Evolutionary conservation across 2,113 vertebrate species (phyloP), one percentile per base, ranked within the genome.

Genomic region (Hiodon tergisus): DNA sequence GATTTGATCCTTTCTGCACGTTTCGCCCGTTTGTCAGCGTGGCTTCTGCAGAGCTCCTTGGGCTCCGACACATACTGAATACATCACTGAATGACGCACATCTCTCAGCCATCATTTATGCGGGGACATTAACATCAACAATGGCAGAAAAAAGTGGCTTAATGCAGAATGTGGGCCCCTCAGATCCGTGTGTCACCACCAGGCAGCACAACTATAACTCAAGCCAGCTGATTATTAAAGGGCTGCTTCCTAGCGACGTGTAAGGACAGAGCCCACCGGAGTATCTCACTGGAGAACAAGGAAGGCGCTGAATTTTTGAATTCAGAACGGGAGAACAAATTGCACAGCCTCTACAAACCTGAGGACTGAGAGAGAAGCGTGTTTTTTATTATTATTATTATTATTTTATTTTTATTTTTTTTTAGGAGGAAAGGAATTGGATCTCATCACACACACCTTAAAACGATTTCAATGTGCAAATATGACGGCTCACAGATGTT

Each of bases 181-280:
- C 71, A 79, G 78, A 80, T 78, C 73, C 57, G 77, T 61, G 70
- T 79, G 78, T 77, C 80, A 78, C 63, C 72, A 76, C 67, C 55
- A 61, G 68, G 77, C 76, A 76, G 55, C 67, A 70, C 55, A 81
- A 82, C 79, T 82, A 81, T 81, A 84, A 82, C 76, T 84, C 79
- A 82, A 78, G 79, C 79, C 67, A 74, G 76, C 76, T 81, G 81
- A 84, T 81, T 84, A 82, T 84, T 84, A 79, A 78, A 71, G 81
- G 74, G 76, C 79, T 81, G 79, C 78, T 82, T 48, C 67, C 74
- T 73, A 70, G 78, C 75, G 78, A 77, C 76, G 77, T 79, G 76
- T 79, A 82, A 84, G 81, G 81, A 84, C 83, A 69, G 69, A 76
- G 71, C 73, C 73, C 77, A 74, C 67, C 67, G 67, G 55, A 55